Evolutionary conservation across 2,113 vertebrate species (phyloP).

Genomic region (Paracanthobrama guichenoti): DNA sequence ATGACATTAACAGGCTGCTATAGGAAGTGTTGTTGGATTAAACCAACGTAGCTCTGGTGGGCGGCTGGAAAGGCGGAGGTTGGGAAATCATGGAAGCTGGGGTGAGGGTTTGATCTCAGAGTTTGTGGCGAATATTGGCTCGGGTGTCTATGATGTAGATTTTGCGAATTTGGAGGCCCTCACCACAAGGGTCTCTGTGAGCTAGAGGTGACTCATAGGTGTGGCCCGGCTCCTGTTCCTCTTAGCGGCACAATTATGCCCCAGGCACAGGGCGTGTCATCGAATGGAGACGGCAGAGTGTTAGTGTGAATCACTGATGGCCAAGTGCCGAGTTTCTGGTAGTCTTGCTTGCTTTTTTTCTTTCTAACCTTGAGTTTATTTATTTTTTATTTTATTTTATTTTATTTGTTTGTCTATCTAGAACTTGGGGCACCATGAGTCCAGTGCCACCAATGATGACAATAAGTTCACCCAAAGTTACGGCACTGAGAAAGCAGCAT

Average conservation of each 20-base stretch:
- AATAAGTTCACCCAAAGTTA: background rate
- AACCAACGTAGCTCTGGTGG: constrained; percentile 71
- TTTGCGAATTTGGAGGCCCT: constrained; percentile 25
- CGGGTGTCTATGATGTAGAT: constrained; percentile 40
- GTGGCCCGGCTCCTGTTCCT: constrained; percentile 35
- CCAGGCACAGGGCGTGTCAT: constrained; percentile 60
- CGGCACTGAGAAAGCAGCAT: background rate
- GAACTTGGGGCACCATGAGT: background rate
- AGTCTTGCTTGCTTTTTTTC: constrained; percentile 20
- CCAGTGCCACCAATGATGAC: background rate
- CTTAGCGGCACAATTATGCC: constrained; percentile 55
- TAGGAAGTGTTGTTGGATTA: constrained; percentile 83
- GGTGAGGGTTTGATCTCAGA: constrained; percentile 31
- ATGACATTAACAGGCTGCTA: constrained; percentile 81
- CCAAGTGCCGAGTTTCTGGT: constrained; percentile 53
- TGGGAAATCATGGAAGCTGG: constrained; percentile 24
- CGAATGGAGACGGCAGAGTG: constrained; percentile 63
- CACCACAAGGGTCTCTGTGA: constrained; percentile 40
- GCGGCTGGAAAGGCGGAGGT: constrained; percentile 50
- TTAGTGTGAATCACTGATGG: constrained; percentile 66
- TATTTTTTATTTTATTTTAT: no score
- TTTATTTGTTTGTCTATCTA: background rate
- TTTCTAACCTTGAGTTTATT: constrained; percentile 16
- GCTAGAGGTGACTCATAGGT: constrained; percentile 44
- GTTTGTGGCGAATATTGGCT: constrained; percentile 30